phyloP scores from a whole-genome alignment of 2,797 vertebrate genomes.

The Sebastes nivosus region DNA sequence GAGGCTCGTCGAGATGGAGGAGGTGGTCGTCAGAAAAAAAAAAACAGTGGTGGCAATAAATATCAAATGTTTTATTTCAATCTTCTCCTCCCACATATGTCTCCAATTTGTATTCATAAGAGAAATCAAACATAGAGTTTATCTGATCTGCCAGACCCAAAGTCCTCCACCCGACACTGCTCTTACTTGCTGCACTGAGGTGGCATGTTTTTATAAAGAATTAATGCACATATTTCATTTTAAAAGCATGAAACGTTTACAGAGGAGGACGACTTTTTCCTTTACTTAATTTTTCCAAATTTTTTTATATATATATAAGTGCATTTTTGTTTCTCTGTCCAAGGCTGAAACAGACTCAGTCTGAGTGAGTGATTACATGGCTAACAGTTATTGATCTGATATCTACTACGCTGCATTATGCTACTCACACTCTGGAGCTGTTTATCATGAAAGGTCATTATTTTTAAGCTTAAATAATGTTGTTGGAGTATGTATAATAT shows the following conservation, averaged over 20 bases:
- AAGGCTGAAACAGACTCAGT: not conserved
- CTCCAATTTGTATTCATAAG: conserved; percentile 27
- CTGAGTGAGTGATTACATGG: conserved; percentile 12
- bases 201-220: conserved; percentile 1
- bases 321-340: not conserved
- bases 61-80: conserved; percentile 40
- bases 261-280: not conserved
- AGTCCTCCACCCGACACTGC: not conserved
- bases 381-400: conserved; percentile 19
- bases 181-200: not conserved
- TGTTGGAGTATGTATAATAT: not conserved
- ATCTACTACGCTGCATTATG: not conserved
- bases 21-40: conserved; percentile 41
- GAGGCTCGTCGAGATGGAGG: conserved; percentile 44
- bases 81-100: conserved; percentile 11
- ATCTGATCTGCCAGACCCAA: not conserved
- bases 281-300: not conserved
- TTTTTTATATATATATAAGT: not conserved
- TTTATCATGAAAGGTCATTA: not conserved
- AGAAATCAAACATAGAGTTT: conserved; percentile 32
- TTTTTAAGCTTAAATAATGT: not conserved
- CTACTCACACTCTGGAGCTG: not conserved
- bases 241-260: not conserved
- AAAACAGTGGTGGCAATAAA: conserved; percentile 49
- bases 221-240: conserved; percentile 2